Conservation (phyloP, 2,113 vertebrate genomes). For the Cynopterus brachyotis region DNA sequence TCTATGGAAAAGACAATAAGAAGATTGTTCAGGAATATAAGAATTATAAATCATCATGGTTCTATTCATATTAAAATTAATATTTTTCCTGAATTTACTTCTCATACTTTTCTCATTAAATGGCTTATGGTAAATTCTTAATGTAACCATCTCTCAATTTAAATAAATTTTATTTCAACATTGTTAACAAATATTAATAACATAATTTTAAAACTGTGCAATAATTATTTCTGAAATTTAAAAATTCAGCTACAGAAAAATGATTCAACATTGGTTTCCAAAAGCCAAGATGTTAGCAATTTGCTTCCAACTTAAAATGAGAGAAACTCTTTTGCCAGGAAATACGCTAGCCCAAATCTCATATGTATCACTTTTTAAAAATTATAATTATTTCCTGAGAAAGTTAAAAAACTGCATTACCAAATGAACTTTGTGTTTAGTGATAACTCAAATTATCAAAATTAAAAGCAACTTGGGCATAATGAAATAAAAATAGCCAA, state of each 20-base stretch:
- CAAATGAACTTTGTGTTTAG: background rate
- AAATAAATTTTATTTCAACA: slow-evolving; percentile 17
- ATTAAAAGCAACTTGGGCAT: background rate
- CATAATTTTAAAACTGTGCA: background rate
- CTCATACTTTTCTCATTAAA: background rate
- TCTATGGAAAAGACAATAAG: background rate
- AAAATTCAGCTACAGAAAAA: slow-evolving; percentile 9
- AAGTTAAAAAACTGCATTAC: background rate
- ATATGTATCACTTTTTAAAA: background rate
- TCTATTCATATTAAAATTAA: slow-evolving; percentile 27
- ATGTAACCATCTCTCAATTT: background rate
- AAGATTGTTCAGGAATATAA: background rate
- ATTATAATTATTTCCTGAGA: background rate
- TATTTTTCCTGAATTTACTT: background rate
- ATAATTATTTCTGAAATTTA: slow-evolving; percentile 27
- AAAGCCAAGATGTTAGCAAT: background rate
- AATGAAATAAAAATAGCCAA: slow-evolving; percentile 6
- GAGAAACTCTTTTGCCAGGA: background rate
- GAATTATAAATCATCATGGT: background rate
- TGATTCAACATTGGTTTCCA: background rate
- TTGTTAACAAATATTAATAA: background rate
- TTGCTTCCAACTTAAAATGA: background rate
- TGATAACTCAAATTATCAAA: background rate
- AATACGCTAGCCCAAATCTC: background rate
- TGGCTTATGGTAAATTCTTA: background rate